A percentile compares a stretch with the other conserved stretches of the same genome.
phyloP scores from a whole-genome alignment of 2,113 vertebrate genomes.

The Peromyscus maniculatus region DNA sequence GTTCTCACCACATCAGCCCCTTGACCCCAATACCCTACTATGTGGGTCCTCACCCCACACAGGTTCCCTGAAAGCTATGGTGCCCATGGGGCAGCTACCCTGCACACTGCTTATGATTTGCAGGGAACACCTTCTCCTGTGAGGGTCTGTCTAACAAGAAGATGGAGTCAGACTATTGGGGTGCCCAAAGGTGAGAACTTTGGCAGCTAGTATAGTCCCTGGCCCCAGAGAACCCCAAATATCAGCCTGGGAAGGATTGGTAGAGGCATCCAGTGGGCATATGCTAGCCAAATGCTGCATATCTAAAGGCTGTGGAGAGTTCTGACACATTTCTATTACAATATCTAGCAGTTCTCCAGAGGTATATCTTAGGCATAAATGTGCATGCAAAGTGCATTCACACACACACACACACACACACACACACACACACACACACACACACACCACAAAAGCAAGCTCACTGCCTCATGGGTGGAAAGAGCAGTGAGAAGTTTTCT shows the following conservation, averaged over 20 bases:
- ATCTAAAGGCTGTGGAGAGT: neutral
- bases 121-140: neutral
- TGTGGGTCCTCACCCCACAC: neutral
- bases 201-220: neutral
- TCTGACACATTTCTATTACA: neutral
- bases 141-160: neutral
- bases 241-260: neutral
- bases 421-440: too few species aligned
- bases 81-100: neutral
- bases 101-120: neutral
- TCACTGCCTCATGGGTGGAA: neutral
- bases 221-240: neutral
- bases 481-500: neutral
- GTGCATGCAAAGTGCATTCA: fast-evolving
- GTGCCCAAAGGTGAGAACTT: neutral
- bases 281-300: fast-evolving
- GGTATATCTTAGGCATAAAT: neutral
- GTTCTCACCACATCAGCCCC: neutral
- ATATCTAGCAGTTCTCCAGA: neutral
- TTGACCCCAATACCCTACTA: neutral
- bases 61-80: neutral
- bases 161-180: neutral
- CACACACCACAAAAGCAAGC: too few species aligned
- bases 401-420: neutral
- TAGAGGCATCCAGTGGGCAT: neutral